A percentile compares a stretch with the other conserved stretches of the same genome.
Evolutionary conservation across 1,140 invertebrate genomes (phyloP).

Genomic region (Drosophila santomea): DNA sequence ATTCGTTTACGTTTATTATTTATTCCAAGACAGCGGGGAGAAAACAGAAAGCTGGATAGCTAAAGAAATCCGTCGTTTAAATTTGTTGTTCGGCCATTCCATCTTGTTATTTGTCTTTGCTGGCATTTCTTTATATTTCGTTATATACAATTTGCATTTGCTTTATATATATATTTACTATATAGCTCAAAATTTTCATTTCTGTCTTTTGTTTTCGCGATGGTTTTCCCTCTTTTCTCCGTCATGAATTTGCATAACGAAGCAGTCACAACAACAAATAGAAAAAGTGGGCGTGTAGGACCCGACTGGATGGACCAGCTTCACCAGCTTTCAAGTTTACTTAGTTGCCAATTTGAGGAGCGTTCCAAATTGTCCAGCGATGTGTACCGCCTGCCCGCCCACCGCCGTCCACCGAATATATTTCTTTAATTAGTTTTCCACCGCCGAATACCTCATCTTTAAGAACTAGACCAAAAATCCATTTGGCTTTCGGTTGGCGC

Average conservation of each 20-base stretch:
- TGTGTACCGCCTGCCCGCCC: conserved; percentile 24
- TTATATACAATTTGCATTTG: conserved; percentile 78
- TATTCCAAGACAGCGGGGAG: conserved; percentile 57
- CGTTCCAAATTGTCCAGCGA: conserved; percentile 62
- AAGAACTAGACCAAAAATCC: conserved; percentile 49
- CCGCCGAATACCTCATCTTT: conserved; percentile 33
- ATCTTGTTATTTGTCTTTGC: conserved; percentile 67
- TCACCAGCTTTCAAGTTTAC: conserved; percentile 73
- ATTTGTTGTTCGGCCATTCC: conserved; percentile 41
- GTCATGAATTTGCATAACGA: conserved; percentile 74
- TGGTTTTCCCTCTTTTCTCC: conserved; percentile 16
- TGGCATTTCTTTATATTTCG: conserved; percentile 75
- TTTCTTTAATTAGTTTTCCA: conserved; percentile 74
- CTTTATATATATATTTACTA: conserved; percentile 45
- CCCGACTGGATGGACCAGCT: conserved; percentile 26
- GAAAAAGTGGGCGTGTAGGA: conserved; percentile 44
- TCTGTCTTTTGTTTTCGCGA: conserved; percentile 35
- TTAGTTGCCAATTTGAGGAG: conserved; percentile 73
- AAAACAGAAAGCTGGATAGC: conserved; percentile 29
- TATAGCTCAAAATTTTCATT: conserved; percentile 69
- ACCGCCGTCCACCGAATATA: conserved; percentile 7
- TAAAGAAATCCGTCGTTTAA: conserved; percentile 51
- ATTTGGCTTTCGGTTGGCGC: conserved; percentile 8
- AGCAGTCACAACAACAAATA: conserved; percentile 55
- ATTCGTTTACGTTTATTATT: conserved; percentile 83